These are phyloP conservation scores for Cavia porcellus DNA, from an alignment of 2,113 vertebrate species.

Conservation along the genomic window DNA sequence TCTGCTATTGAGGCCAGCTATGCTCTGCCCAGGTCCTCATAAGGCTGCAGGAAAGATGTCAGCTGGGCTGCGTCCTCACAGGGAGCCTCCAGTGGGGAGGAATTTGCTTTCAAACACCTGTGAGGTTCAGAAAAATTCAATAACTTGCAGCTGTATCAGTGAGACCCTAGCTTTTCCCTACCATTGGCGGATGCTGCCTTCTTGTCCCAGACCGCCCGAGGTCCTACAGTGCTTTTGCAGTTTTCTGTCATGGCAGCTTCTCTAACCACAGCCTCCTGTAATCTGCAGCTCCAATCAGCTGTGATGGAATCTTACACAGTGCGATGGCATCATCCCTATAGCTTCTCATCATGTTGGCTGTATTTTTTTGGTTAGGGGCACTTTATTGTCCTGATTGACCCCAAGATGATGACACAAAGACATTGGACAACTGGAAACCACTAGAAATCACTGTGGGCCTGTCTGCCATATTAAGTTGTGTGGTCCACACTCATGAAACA, in stretches of 20 bases:
- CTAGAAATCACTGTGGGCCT: neutral
- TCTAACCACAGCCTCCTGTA: neutral
- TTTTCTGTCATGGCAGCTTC: fast-evolving
- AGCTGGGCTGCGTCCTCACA: neutral
- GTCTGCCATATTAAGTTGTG: neutral
- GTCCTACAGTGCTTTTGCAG: no score
- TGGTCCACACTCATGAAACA: neutral
- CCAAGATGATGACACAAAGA: no score
- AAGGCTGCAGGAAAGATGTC: no score
- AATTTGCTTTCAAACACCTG: no score
- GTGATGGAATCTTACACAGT: neutral
- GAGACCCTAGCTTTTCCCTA: neutral
- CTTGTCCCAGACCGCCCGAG: neutral
- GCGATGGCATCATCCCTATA: neutral
- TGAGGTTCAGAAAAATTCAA: neutral
- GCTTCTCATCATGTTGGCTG: neutral
- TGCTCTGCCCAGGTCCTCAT: neutral
- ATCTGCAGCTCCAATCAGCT: neutral
- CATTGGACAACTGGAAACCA: neutral
- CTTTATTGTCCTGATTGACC: neutral
- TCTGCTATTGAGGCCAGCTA: neutral
- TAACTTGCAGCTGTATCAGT: no score
- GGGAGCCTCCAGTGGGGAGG: neutral
- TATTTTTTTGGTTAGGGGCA: neutral
- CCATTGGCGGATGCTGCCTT: no score